phyloP scores from a whole-genome alignment of 2,113 vertebrate species.

The Saguinus midas region DNA sequence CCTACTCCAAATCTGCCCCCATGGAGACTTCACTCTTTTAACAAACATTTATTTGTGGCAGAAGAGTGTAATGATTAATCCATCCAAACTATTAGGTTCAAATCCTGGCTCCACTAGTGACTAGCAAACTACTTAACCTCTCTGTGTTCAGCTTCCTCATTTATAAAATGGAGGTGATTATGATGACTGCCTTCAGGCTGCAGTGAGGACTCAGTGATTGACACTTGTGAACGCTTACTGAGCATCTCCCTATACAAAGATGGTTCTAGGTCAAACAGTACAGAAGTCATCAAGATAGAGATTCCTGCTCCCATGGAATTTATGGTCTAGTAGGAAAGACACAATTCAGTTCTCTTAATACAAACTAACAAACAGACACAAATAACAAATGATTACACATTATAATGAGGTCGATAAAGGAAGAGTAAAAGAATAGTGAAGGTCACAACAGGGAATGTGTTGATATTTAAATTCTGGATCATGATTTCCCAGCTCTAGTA shows the following conservation, averaged over 20 bases:
- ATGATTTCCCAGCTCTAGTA: not conserved
- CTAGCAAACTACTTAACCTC: not conserved
- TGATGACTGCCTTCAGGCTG: not conserved
- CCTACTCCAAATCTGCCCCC: not conserved
- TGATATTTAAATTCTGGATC: not conserved
- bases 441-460: not conserved
- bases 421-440: not conserved
- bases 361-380: not conserved
- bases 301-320: not conserved
- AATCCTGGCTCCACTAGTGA: not conserved
- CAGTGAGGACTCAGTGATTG: not conserved
- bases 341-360: not conserved
- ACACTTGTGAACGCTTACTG: not conserved
- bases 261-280: not conserved
- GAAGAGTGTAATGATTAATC: not conserved
- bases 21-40: not conserved
- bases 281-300: constrained; percentile 9
- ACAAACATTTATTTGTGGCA: not conserved
- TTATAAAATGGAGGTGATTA: not conserved
- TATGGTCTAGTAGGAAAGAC: not conserved
- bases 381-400: not conserved
- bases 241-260: not conserved
- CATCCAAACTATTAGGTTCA: not conserved
- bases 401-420: not conserved
- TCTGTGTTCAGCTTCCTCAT: not conserved